Evolutionary conservation across 2,888 invertebrate genomes (phyloP).

Genomic region (Xylocampa areola): DNA sequence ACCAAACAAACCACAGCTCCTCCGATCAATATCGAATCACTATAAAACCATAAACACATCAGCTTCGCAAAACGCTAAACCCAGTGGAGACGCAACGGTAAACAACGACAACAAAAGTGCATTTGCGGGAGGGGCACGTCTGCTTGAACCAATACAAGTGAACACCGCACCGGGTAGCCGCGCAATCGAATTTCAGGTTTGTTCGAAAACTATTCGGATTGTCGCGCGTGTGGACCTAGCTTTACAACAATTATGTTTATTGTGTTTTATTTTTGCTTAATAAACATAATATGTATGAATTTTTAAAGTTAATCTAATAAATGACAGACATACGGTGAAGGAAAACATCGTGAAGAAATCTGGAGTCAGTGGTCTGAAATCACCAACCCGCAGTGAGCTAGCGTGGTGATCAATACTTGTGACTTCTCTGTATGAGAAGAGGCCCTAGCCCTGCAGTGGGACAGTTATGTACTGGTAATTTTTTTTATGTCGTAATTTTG

Average conservation of each 20-base stretch:
- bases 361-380: too few species aligned
- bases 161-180: conserved; percentile 57
- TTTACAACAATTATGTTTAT: conserved; percentile 32
- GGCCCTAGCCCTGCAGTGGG: too few species aligned
- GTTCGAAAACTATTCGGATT: conserved; percentile 63
- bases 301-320: too few species aligned
- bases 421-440: too few species aligned
- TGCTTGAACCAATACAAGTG: conserved; percentile 60
- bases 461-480: too few species aligned
- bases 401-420: too few species aligned
- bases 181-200: conserved; percentile 69
- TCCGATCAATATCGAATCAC: conserved; percentile 36
- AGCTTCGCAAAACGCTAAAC: conserved; percentile 53
- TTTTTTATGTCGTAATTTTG: too few species aligned
- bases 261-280: conserved; percentile 18
- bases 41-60: conserved; percentile 54
- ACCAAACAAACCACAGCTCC: not conserved
- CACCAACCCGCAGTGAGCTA: too few species aligned
- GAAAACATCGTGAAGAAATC: too few species aligned
- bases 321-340: too few species aligned
- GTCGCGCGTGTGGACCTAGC: conserved; percentile 42
- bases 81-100: conserved; percentile 62
- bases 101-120: conserved; percentile 70
- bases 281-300: too few species aligned
- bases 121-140: conserved; percentile 63